Evolutionary conservation across 2,113 vertebrate genomes (phyloP), one percentile per base, ranked within the genome.

Genomic region (Odontophorus gujanensis): DNA sequence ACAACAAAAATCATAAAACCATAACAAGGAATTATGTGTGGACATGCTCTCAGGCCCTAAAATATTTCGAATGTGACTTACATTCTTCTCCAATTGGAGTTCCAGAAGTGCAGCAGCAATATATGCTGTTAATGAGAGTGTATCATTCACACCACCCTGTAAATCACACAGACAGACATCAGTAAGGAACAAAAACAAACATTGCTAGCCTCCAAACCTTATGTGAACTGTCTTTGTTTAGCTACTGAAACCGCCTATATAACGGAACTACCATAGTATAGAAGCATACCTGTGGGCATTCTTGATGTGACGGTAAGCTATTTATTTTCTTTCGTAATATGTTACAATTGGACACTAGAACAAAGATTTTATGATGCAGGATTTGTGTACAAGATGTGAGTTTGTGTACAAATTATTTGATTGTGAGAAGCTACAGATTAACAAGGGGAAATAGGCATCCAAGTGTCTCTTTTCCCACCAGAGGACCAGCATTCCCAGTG

Each of bases 81-180:
- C 89, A 4, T 98, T 86, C 19, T 40, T 83, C 58, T 95, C 68
- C 80, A 91, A 30, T 3, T 88, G 91, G n/a, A 98, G 94, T 73
- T 99, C 98, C 94, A 98, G 45, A 55, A 98, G 89, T 6, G 96
- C 95, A 59, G 96, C 97, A 58, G 98, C 91, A 43, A 98, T 89
- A 76, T 98, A 98, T 15, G 98, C 98, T 34, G 96, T 98, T 78
- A 98, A 94, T 3, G 98, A 98, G 51, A 98, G 96, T 11, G 97
- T 96, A 69, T 98, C 98, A 8, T 97, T 97, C 75, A 98, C 98
- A 18, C 98, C 98, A 4, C 98, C 98, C 98, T 99, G 95, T 55
- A 85, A 18, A 59, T 74, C 75, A 91, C 20, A 85, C 8, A 83
- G 74, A 20, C 28, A 85, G 32, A 20, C 30, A 68, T 48, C 40